Evolutionary conservation across 2,113 vertebrate genomes (phyloP).

Genomic region (Scomber japonicus): DNA sequence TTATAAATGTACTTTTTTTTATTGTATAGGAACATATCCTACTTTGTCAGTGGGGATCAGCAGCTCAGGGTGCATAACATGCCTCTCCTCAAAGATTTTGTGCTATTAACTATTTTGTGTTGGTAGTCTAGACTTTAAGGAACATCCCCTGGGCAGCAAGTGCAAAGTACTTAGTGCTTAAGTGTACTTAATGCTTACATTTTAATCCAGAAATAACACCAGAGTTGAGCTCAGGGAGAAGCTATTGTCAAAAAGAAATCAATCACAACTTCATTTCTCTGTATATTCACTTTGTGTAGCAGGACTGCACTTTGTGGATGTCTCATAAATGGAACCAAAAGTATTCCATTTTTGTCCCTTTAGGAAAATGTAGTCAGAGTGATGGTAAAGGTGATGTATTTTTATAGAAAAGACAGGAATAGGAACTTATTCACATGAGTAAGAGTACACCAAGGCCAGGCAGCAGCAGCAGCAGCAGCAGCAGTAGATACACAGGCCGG

Average conservation of each 20-base stretch:
- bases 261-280: constrained; percentile 29
- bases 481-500: constrained; percentile 22
- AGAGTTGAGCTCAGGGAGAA: constrained; percentile 39
- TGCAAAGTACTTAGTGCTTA: constrained; percentile 62
- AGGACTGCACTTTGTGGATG: no score
- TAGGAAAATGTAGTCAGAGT: background rate
- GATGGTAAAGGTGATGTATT: constrained; percentile 1
- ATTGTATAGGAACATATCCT: background rate
- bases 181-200: constrained; percentile 65
- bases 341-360: no score
- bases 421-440: constrained; percentile 5
- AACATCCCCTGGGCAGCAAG: constrained; percentile 55
- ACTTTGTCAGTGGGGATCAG: constrained; percentile 22
- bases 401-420: constrained; percentile 2
- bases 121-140: constrained; percentile 50
- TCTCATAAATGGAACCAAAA: no score
- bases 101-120: constrained; percentile 21
- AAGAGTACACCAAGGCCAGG: constrained; percentile 3
- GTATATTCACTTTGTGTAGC: background rate
- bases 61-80: constrained; percentile 16
- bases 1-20: constrained; percentile 27
- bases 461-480: background rate
- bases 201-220: constrained; percentile 64
- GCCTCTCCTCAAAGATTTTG: constrained; percentile 7
- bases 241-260: constrained; percentile 51